These are phyloP conservation scores for Cottoperca gobio DNA, from an alignment of 2,797 vertebrate species.

Conservation along the genomic window DNA sequence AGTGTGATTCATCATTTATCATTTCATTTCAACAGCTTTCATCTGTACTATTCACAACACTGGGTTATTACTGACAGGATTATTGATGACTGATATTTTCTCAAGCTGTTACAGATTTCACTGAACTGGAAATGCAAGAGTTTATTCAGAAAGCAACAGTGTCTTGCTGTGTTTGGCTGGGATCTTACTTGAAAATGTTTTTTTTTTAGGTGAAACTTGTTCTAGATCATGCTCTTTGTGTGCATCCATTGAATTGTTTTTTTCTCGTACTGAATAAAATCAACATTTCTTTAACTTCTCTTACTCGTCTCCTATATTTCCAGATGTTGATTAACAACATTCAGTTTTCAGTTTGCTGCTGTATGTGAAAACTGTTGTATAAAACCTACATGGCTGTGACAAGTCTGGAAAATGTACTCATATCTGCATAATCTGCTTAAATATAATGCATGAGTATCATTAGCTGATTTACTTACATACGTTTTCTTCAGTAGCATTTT, in stretches of 20 bases:
- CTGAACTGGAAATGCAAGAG: neutral
- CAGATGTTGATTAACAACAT: neutral
- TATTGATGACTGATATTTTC: neutral
- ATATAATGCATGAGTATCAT: neutral
- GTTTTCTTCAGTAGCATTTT: neutral
- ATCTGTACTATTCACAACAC: neutral
- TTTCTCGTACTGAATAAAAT: slow-evolving; percentile 73
- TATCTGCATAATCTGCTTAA: no score
- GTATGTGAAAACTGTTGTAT: no score
- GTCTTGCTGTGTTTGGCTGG: slow-evolving; percentile 50
- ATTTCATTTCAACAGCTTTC: neutral
- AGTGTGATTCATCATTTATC: slow-evolving; percentile 5
- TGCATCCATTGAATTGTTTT: slow-evolving; percentile 46
- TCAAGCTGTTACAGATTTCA: slow-evolving; percentile 1
- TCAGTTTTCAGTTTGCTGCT: neutral
- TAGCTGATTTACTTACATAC: neutral
- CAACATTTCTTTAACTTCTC: slow-evolving; percentile 33
- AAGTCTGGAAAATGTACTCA: no score
- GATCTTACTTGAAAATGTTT: slow-evolving; percentile 75
- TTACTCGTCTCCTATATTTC: neutral
- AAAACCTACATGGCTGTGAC: no score
- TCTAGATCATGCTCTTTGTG: slow-evolving; percentile 47
- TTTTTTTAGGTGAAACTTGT: slow-evolving; percentile 50
- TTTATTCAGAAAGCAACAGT: slow-evolving; percentile 37
- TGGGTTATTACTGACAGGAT: neutral